phyloP scores from a whole-genome alignment of 2,797 vertebrate species.

The Oreonectes daqikongensis region DNA sequence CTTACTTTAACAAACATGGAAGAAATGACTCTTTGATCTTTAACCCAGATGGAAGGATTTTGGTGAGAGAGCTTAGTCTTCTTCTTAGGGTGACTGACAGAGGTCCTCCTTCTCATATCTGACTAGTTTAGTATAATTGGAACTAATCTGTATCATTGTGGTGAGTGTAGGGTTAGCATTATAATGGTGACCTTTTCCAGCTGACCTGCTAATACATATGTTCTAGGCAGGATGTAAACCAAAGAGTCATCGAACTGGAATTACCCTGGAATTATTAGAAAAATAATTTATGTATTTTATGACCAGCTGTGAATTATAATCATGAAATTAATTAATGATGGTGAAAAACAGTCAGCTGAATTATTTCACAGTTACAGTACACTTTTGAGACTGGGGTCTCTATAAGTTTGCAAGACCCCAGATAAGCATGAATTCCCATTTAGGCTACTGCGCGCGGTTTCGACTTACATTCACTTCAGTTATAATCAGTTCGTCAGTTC shows the following conservation, averaged over 20 bases:
- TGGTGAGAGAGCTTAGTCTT: neutral
- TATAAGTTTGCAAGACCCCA: no score
- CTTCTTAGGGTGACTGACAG: neutral
- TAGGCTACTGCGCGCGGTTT: no score
- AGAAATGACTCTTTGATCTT: neutral
- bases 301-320: no score
- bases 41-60: neutral
- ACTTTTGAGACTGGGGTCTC: no score
- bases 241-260: constrained; percentile 15
- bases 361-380: no score
- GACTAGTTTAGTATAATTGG: neutral
- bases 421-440: no score
- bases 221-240: constrained; percentile 10
- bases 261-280: neutral
- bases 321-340: no score
- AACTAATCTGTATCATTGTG: neutral
- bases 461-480: no score
- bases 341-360: no score
- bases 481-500: no score
- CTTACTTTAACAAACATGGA: neutral
- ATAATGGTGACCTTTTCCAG: neutral
- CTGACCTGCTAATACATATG: neutral
- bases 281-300: no score
- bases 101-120: neutral
- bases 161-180: neutral